These are phyloP conservation scores for Invenusta paracnida DNA, from an alignment of 2,888 invertebrate species.

Conservation along the genomic window DNA sequence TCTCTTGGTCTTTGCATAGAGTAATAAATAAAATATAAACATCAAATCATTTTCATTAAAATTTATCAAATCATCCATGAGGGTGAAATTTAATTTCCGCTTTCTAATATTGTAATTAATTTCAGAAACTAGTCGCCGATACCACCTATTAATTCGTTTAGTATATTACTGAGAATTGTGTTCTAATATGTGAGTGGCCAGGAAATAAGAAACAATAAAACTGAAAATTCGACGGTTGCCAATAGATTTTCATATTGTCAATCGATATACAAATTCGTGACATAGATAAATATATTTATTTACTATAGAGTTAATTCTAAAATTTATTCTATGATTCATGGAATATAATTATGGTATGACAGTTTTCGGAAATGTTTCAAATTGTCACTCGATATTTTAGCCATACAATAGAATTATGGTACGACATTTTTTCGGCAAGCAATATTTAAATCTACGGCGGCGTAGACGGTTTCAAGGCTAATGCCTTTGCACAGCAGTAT, in stretches of 20 bases:
- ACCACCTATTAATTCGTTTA: no score
- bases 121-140: slow-evolving; percentile 4
- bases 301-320: no score
- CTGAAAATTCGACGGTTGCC: not conserved
- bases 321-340: no score
- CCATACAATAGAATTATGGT: not conserved
- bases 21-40: no score
- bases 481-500: no score
- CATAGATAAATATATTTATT: no score
- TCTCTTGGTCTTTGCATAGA: slow-evolving; percentile 26
- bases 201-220: not conserved
- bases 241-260: not conserved
- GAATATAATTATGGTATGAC: not conserved
- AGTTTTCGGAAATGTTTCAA: no score
- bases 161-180: not conserved
- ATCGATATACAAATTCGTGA: no score
- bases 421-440: not conserved
- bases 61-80: slow-evolving; percentile 9
- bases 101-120: not conserved
- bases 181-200: not conserved
- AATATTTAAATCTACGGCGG: no score
- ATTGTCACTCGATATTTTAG: no score
- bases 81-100: not conserved
- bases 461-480: no score
- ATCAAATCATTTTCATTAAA: not conserved